A percentile compares a stretch with the other conserved stretches of the same genome.
Conservation (phyloP, 2,888 invertebrate species). For the Apamea anceps region DNA sequence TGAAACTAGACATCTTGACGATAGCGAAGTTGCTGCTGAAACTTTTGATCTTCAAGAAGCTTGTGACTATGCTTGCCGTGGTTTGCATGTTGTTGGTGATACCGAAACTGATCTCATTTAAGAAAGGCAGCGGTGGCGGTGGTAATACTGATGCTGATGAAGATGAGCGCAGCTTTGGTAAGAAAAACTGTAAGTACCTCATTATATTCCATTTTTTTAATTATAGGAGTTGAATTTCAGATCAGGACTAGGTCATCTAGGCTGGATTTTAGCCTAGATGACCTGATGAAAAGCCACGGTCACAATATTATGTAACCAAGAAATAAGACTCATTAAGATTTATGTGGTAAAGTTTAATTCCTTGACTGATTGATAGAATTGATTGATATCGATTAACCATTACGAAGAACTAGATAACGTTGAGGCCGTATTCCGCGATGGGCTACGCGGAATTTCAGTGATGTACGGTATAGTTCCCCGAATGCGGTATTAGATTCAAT, state of each 20-base stretch:
- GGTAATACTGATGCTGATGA: constrained; percentile 74
- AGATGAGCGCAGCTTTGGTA: constrained; percentile 79
- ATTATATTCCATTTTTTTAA: not conserved
- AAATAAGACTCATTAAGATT: not conserved
- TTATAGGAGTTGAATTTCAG: not conserved
- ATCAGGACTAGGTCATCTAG: not conserved
- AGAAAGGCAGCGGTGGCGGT: constrained; percentile 79
- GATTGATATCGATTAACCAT: not conserved
- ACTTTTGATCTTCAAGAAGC: constrained; percentile 94
- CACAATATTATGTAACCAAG: not conserved
- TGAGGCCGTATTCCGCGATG: not conserved
- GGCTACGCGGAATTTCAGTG: constrained; percentile 9
- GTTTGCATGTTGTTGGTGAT: constrained; percentile 94
- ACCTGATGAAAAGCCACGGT: not conserved
- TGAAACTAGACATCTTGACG: constrained; percentile 93
- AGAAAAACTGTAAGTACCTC: constrained; percentile 76
- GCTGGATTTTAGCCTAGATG: not conserved
- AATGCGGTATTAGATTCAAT: constrained; percentile 13
- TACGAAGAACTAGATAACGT: constrained; percentile 5
- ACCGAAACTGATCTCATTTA: constrained; percentile 91
- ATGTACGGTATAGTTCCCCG: not conserved
- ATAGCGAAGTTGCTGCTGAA: constrained; percentile 94
- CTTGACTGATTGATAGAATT: not conserved
- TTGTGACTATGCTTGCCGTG: constrained; percentile 94
- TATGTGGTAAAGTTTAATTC: constrained; percentile 1